Evolutionary conservation across 2,113 vertebrate genomes (phyloP).

Genomic region (Carassius auratus): DNA sequence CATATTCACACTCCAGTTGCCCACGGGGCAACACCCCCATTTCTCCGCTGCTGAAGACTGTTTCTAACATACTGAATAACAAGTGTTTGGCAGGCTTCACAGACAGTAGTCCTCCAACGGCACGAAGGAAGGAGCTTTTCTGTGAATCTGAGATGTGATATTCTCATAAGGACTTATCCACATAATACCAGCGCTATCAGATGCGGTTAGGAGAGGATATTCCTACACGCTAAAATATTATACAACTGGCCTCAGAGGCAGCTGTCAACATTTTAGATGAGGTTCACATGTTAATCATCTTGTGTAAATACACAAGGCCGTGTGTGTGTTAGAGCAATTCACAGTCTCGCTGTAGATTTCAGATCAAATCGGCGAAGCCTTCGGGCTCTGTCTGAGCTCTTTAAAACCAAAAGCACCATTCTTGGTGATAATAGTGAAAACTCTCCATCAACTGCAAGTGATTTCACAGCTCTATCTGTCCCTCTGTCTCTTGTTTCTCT

Average conservation of each 20-base stretch:
- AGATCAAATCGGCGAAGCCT: slow-evolving; percentile 38
- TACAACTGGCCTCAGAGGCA: slow-evolving; percentile 29
- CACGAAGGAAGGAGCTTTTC: slow-evolving; percentile 25
- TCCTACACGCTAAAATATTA: slow-evolving; percentile 16
- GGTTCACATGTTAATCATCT: slow-evolving; percentile 16
- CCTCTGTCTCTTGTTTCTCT: slow-evolving; percentile 13
- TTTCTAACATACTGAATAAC: slow-evolving; percentile 30
- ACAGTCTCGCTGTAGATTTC: slow-evolving; percentile 13
- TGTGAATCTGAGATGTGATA: slow-evolving; percentile 47
- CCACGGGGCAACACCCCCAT: slow-evolving; percentile 30
- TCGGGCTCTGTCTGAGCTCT: slow-evolving; percentile 42
- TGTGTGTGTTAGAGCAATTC: slow-evolving; percentile 19
- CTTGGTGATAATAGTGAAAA: slow-evolving; percentile 41
- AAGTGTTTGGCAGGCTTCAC: slow-evolving; percentile 39
- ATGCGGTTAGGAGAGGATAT: slow-evolving; percentile 28
- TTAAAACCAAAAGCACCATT: slow-evolving; percentile 42
- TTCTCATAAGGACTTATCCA: slow-evolving; percentile 36
- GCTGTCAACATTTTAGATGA: slow-evolving; percentile 31
- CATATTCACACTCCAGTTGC: slow-evolving; percentile 30
- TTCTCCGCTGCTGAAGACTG: slow-evolving; percentile 35
- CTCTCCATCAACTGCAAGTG: slow-evolving; percentile 33
- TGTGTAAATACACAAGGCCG: slow-evolving; percentile 34
- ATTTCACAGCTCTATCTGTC: slow-evolving; percentile 32
- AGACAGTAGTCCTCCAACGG: background rate
- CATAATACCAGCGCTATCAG: slow-evolving; percentile 37